phyloP scores from a whole-genome alignment of 1,140 invertebrate species.

The Zaprionus ornatus region DNA sequence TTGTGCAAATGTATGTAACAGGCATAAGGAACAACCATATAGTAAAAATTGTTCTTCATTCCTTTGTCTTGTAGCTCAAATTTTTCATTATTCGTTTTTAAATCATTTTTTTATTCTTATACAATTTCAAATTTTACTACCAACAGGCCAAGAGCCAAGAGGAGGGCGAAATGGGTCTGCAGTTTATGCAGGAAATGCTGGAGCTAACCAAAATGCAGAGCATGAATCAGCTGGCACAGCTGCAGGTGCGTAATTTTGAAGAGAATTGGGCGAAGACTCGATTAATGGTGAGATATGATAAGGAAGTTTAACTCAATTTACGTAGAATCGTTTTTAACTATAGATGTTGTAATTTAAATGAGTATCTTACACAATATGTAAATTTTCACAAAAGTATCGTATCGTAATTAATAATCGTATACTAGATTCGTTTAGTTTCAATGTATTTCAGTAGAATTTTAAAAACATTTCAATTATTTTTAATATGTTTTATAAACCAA shows the following conservation, averaged over 20 bases:
- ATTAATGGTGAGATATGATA: constrained; percentile 25
- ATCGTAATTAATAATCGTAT: neutral
- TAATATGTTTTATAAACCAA: neutral
- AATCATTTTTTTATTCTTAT: neutral
- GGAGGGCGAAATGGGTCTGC: constrained; percentile 95
- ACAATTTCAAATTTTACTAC: neutral
- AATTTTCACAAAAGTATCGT: neutral
- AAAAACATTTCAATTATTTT: neutral
- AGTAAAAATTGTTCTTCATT: too few species aligned
- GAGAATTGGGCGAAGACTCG: constrained; percentile 7
- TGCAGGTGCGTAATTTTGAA: constrained; percentile 78
- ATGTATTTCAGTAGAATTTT: neutral
- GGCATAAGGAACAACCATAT: too few species aligned
- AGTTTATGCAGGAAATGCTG: constrained; percentile 99
- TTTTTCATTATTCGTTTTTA: neutral
- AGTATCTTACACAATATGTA: neutral
- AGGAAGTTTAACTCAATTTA: neutral
- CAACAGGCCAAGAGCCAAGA: constrained; percentile 91
- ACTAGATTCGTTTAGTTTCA: neutral
- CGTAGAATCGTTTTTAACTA: neutral
- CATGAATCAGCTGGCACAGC: constrained; percentile 86
- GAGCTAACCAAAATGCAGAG: constrained; percentile 92
- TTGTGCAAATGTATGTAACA: too few species aligned
- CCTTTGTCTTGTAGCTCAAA: neutral
- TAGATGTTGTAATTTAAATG: neutral